phyloP scores from a whole-genome alignment of 2,888 invertebrate species.

The Phasia obesa region DNA sequence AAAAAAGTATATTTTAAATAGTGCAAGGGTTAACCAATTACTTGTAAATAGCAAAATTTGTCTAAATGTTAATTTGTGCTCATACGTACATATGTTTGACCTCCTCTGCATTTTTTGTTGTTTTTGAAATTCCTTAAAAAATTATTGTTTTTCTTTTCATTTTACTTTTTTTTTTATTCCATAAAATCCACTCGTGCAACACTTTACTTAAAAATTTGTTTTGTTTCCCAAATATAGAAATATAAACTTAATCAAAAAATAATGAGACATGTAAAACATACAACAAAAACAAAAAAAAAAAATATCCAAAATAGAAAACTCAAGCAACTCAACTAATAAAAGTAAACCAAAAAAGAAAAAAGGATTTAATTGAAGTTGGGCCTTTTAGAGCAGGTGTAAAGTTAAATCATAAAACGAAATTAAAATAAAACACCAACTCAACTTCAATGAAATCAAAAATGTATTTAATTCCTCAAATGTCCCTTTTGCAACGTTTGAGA shows the following conservation, averaged over 20 bases:
- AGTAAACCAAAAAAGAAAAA: constrained; percentile 46
- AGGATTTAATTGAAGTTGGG: constrained; percentile 79
- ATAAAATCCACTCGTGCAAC: constrained; percentile 58
- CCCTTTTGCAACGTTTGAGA: constrained; percentile 64
- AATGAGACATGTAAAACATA: constrained; percentile 2
- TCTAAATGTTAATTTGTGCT: too few relatives aligned
- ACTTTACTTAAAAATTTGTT: constrained; percentile 37
- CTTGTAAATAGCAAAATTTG: too few relatives aligned
- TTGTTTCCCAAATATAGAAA: constrained; percentile 55
- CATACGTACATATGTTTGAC: neutral
- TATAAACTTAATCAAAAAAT: constrained; percentile 30
- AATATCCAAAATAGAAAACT: too few relatives aligned
- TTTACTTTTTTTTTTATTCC: constrained; percentile 11
- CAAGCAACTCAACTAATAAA: constrained; percentile 32
- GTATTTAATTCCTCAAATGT: constrained; percentile 18
- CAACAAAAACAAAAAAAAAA: constrained; percentile 5
- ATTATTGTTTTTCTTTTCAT: constrained; percentile 67
- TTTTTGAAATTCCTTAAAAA: constrained; percentile 30
- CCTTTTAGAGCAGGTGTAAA: constrained; percentile 79
- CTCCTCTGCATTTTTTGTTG: neutral
- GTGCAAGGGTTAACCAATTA: too few relatives aligned
- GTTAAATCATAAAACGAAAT: constrained; percentile 81
- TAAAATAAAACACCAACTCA: constrained; percentile 76
- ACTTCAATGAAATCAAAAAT: constrained; percentile 49
- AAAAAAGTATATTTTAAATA: too few relatives aligned